These are phyloP conservation scores for Lacanobia wlatinum DNA, from an alignment of 2,888 invertebrate genomes.

Conservation along the genomic window DNA sequence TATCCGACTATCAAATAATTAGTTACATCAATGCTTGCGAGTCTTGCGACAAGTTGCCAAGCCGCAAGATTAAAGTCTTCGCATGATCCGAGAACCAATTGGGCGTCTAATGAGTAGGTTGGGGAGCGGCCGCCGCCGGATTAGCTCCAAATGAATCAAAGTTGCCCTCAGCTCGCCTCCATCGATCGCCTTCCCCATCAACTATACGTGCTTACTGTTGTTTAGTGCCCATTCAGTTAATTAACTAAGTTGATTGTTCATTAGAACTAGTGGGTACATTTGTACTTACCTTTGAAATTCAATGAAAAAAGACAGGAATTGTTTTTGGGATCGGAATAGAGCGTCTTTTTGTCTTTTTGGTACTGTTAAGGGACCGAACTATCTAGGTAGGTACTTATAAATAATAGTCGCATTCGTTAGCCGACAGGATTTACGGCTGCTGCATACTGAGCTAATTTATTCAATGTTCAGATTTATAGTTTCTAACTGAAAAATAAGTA, in stretches of 20 bases:
- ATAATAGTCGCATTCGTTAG: too few species aligned
- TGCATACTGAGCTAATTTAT: too few species aligned
- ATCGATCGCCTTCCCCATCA: conserved; percentile 77
- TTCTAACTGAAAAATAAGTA: too few species aligned
- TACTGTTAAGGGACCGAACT: not conserved
- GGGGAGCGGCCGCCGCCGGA: conserved; percentile 77
- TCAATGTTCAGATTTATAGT: too few species aligned
- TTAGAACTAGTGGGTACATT: conserved; percentile 34
- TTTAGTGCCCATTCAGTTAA: conserved; percentile 60
- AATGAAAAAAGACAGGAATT: conserved; percentile 29
- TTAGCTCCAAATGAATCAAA: conserved; percentile 86
- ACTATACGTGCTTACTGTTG: conserved; percentile 60
- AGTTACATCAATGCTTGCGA: conserved; percentile 50
- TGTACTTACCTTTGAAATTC: conserved; percentile 48
- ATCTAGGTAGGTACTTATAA: not conserved
- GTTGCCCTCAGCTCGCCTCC: conserved; percentile 71
- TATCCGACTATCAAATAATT: conserved; percentile 32
- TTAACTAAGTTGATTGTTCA: conserved; percentile 63
- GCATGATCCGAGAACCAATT: conserved; percentile 85
- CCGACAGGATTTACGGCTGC: too few species aligned
- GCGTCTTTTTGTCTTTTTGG: conserved; percentile 4
- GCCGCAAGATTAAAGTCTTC: conserved; percentile 84
- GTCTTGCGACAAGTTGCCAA: conserved; percentile 69
- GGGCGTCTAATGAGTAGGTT: conserved; percentile 87
- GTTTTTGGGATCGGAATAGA: not conserved